Percentiles rank a stretch among this genome's conserved stretches.
phyloP scores from a whole-genome alignment of 2,888 invertebrate genomes.

The Beris morrisii region DNA sequence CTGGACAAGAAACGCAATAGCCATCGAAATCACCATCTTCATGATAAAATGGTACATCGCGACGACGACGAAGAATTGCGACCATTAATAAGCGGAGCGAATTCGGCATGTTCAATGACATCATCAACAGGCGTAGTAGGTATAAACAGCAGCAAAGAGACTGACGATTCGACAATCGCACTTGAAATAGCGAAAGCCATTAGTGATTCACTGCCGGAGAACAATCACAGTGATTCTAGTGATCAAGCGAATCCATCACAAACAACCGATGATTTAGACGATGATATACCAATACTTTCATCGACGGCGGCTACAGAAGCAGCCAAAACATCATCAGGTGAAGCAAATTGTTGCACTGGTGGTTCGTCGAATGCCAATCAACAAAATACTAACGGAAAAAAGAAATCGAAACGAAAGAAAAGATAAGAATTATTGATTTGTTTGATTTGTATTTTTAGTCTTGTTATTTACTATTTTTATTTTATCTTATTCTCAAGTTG shows the following conservation, averaged over 20 bases:
- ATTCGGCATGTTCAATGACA: slow-evolving; percentile 41
- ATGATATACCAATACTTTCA: slow-evolving; percentile 2
- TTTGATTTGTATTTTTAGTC: slow-evolving; percentile 56
- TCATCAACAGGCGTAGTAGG: slow-evolving; percentile 28
- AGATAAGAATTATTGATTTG: slow-evolving; percentile 58
- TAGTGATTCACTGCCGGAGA: slow-evolving; percentile 40
- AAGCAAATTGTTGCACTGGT: slow-evolving; percentile 15
- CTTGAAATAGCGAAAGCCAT: slow-evolving; percentile 34
- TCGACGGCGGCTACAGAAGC: slow-evolving; percentile 24
- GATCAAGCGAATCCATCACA: slow-evolving; percentile 33
- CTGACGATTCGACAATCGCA: slow-evolving; percentile 32
- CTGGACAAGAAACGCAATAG: slow-evolving; percentile 41
- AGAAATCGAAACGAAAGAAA: slow-evolving; percentile 56
- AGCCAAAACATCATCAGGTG: slow-evolving; percentile 24
- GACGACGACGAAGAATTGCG: slow-evolving; percentile 53
- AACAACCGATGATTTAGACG: slow-evolving; percentile 22
- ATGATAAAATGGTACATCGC: slow-evolving; percentile 3
- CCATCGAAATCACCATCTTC: slow-evolving; percentile 44
- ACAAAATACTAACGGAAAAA: slow-evolving; percentile 46
- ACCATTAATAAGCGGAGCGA: slow-evolving; percentile 47
- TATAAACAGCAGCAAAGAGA: slow-evolving; percentile 11
- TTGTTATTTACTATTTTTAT: slow-evolving; percentile 53
- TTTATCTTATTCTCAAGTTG: slow-evolving; percentile 41
- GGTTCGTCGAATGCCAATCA: slow-evolving; percentile 5
- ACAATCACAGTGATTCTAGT: slow-evolving; percentile 40